Evolutionary conservation across 2,888 invertebrate genomes (phyloP).

Genomic region (Itoplectis maculator): DNA sequence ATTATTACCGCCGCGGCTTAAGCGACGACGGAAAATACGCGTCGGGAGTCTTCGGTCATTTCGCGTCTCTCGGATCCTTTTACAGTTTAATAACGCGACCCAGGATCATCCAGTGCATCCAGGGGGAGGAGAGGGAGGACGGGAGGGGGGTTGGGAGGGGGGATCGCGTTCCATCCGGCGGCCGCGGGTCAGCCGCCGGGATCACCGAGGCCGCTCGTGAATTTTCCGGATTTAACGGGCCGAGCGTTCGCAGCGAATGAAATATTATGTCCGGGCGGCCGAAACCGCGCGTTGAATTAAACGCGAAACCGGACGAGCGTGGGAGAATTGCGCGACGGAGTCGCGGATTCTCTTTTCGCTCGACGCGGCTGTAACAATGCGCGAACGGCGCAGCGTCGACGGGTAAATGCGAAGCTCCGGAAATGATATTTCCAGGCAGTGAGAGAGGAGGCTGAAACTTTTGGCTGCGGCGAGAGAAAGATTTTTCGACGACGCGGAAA

Average conservation of each 20-base stretch:
- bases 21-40: constrained; percentile 16
- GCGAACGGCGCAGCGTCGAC: constrained; percentile 8
- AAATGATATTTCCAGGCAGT: not conserved
- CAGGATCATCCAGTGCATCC: too few species aligned
- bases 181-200: not conserved
- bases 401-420: not conserved
- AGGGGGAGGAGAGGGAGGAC: too few species aligned
- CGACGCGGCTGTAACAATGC: constrained; percentile 22
- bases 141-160: too few species aligned
- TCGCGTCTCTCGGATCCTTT: constrained; percentile 14
- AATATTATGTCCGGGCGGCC: constrained; percentile 8
- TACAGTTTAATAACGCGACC: constrained; percentile 30
- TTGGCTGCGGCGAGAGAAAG: too few species aligned
- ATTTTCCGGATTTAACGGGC: constrained; percentile 8
- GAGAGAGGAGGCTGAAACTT: too few species aligned
- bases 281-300: constrained; percentile 37
- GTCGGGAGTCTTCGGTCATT: not conserved
- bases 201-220: not conserved
- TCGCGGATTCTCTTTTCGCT: constrained; percentile 2
- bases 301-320: constrained; percentile 22
- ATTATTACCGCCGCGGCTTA: not conserved
- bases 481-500: too few species aligned
- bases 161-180: not conserved
- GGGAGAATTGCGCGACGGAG: constrained; percentile 14
- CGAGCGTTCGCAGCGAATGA: constrained; percentile 14